phyloP scores from a whole-genome alignment of 2,888 invertebrate genomes.

The Tinea semifulvella region DNA sequence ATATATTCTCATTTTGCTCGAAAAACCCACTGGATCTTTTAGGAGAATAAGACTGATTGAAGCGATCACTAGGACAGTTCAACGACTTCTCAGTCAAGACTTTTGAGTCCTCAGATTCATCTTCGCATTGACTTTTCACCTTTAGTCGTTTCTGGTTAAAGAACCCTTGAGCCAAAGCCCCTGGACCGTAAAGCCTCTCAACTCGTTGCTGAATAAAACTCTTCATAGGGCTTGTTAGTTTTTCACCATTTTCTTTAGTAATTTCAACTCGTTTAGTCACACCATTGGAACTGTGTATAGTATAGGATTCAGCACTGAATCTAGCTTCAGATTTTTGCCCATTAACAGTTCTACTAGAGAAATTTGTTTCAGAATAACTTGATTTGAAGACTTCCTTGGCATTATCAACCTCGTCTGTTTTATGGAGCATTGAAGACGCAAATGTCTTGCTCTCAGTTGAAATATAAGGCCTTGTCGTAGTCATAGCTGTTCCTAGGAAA shows the following conservation, averaged over 20 bases:
- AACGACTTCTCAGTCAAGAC: conserved; percentile 49
- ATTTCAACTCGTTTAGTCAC: conserved; percentile 55
- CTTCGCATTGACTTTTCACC: conserved; percentile 42
- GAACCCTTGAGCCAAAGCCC: conserved; percentile 86
- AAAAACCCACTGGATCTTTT: conserved; percentile 33
- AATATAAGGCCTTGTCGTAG: conserved; percentile 50
- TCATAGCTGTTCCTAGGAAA: conserved; percentile 56
- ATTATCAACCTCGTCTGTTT: conserved; percentile 50
- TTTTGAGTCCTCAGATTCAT: conserved; percentile 40
- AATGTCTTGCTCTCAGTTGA: conserved; percentile 52
- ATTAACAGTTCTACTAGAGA: conserved; percentile 37
- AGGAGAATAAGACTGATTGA: conserved; percentile 31
- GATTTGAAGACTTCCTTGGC: conserved; percentile 54
- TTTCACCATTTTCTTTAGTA: conserved; percentile 56
- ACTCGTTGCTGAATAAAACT: conserved; percentile 90
- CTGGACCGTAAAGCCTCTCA: conserved; percentile 87
- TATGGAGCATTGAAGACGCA: conserved; percentile 52
- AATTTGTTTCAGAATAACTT: conserved; percentile 59
- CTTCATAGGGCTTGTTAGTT: conserved; percentile 64
- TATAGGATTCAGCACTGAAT: conserved; percentile 48
- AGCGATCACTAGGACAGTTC: conserved; percentile 40
- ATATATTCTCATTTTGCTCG: conserved; percentile 31
- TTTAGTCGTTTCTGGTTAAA: conserved; percentile 72
- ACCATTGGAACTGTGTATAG: conserved; percentile 52
- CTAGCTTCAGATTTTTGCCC: conserved; percentile 42